Conservation (phyloP, 2,113 vertebrate species). For the Anguilla rostrata region DNA sequence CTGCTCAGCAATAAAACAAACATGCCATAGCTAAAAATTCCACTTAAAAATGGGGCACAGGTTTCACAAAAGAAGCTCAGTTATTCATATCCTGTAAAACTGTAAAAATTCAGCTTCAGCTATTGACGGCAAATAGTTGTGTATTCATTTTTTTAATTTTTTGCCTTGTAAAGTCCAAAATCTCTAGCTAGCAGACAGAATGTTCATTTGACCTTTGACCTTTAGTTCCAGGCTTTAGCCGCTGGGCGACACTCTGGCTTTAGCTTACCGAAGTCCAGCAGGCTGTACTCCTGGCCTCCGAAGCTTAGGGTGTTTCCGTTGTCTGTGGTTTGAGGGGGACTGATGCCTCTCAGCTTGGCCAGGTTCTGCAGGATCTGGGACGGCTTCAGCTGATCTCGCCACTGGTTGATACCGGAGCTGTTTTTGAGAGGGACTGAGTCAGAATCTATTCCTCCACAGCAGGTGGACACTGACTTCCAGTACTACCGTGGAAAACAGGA, state of each 20-base stretch:
- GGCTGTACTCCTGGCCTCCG: slow-evolving; percentile 76
- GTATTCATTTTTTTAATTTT: neutral
- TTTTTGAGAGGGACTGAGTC: slow-evolving; percentile 21
- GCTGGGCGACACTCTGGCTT: neutral
- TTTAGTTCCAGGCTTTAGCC: too few species aligned
- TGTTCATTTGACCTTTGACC: too few species aligned
- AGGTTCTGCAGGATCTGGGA: slow-evolving; percentile 84
- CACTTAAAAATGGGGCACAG: neutral
- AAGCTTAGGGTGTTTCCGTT: slow-evolving; percentile 80
- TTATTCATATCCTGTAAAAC: too few species aligned
- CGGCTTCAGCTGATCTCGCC: slow-evolving; percentile 91
- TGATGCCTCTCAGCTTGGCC: slow-evolving; percentile 82
- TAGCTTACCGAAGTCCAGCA: slow-evolving; percentile 84
- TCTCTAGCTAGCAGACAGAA: too few species aligned
- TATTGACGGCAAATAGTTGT: too few species aligned
- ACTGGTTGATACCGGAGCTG: slow-evolving; percentile 91
- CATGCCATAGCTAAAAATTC: neutral
- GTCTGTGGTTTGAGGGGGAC: slow-evolving; percentile 80
- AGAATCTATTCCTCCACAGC: neutral
- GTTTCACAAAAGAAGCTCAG: neutral
- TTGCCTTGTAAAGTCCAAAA: too few species aligned
- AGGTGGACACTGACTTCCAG: neutral
- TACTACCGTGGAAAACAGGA: neutral
- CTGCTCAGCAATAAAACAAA: slow-evolving; percentile 61
- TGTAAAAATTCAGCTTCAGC: neutral